phyloP scores from a whole-genome alignment of 2,113 vertebrate species.

The Pionites leucogaster region DNA sequence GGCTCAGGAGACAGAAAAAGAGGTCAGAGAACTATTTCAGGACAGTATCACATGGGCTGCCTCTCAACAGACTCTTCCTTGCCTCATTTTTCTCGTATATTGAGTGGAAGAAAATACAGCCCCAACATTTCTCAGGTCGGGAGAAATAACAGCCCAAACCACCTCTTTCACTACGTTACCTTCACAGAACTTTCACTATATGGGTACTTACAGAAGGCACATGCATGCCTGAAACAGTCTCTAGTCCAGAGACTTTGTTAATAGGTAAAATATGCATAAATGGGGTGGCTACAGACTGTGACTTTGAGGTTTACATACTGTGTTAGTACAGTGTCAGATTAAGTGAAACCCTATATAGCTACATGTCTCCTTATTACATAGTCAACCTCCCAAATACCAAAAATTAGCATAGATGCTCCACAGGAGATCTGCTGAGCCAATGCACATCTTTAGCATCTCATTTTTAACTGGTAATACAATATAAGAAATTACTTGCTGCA shows the following conservation, averaged over 20 bases:
- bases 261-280: not conserved
- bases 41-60: not conserved
- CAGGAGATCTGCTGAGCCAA: not conserved
- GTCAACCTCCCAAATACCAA: not conserved
- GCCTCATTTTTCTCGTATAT: not conserved
- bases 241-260: not conserved
- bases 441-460: not conserved
- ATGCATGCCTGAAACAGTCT: not conserved
- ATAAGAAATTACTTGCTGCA: not conserved
- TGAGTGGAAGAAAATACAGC: not conserved
- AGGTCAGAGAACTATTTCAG: not conserved
- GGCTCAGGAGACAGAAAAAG: not conserved
- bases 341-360: not conserved
- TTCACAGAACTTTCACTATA: not conserved
- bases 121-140: not conserved
- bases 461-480: not conserved
- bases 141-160: not conserved
- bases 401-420: not conserved
- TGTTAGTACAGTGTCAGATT: not conserved
- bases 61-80: not conserved
- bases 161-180: not conserved
- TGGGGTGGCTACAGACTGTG: not conserved
- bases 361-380: fast-evolving
- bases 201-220: not conserved
- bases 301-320: not conserved